phyloP scores from a whole-genome alignment of 92 coral and sea anemone species.

The Actinernus sp. region DNA sequence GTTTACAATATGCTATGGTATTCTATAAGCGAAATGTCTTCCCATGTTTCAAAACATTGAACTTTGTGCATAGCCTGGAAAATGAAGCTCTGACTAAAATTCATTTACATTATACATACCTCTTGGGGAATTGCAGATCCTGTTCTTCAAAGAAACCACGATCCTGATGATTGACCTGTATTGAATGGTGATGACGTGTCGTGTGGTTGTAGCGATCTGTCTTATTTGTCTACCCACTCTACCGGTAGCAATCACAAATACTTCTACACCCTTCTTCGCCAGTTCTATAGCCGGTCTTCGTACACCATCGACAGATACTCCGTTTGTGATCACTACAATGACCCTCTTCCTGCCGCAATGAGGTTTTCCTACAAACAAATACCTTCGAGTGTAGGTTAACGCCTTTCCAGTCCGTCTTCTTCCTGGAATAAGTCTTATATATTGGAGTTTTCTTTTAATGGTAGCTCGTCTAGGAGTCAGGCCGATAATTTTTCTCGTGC shows the following conservation, averaged over 20 bases:
- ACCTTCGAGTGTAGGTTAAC: slow-evolving; percentile 20
- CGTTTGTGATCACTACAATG: slow-evolving; percentile 38
- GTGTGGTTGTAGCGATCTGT: background rate
- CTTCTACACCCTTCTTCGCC: slow-evolving; percentile 31
- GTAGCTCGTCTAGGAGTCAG: slow-evolving; percentile 14
- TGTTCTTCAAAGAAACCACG: too few relatives aligned
- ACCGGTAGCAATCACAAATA: slow-evolving; percentile 17
- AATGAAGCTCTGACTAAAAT: too few relatives aligned
- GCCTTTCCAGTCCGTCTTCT: slow-evolving; percentile 42
- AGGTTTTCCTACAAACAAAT: slow-evolving; percentile 34
- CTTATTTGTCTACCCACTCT: background rate
- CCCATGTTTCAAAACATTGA: too few relatives aligned
- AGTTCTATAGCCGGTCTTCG: slow-evolving; percentile 20
- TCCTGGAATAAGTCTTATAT: slow-evolving; percentile 24
- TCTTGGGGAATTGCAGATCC: slow-evolving; percentile 54
- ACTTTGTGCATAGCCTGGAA: too few relatives aligned
- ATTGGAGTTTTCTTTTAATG: slow-evolving; percentile 12
- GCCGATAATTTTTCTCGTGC: slow-evolving; percentile 29
- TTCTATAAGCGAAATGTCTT: too few relatives aligned
- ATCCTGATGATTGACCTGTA: too few relatives aligned
- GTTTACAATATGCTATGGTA: too few relatives aligned
- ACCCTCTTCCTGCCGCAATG: slow-evolving; percentile 45
- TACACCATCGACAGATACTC: slow-evolving; percentile 48
- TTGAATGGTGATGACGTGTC: slow-evolving; percentile 16
- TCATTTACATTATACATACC: slow-evolving; percentile 14